phyloP scores from a whole-genome alignment of 2,888 invertebrate genomes.

The Pristionchus maxplancki region DNA sequence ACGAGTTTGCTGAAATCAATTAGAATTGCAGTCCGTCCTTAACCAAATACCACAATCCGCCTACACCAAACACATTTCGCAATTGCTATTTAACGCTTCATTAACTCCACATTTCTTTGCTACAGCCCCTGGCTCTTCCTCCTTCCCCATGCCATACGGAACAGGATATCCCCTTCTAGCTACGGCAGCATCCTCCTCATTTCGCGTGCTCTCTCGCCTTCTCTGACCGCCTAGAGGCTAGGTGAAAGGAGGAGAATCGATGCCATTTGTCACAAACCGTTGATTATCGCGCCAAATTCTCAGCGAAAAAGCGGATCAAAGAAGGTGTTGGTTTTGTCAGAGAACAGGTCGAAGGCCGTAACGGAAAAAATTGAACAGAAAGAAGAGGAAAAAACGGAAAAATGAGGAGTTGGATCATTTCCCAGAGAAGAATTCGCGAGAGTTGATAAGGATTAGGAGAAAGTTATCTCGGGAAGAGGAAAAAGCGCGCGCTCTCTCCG shows the following conservation, averaged over 20 bases:
- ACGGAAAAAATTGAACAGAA: no score
- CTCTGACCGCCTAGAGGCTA: no score
- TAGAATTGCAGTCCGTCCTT: no score
- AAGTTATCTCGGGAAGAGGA: not conserved
- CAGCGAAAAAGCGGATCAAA: not conserved
- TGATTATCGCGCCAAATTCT: not conserved
- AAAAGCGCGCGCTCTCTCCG: not conserved
- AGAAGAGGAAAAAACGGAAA: not conserved
- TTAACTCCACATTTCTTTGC: not conserved
- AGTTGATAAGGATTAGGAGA: constrained; percentile 39
- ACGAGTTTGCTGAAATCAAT: no score
- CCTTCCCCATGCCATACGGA: not conserved
- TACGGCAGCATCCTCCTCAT: not conserved
- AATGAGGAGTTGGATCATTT: not conserved
- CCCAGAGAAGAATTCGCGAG: not conserved
- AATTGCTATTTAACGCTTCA: not conserved
- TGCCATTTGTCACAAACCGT: not conserved
- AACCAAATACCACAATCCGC: no score
- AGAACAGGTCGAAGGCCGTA: no score
- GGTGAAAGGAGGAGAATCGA: not conserved
- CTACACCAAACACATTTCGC: not conserved
- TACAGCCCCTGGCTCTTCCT: not conserved
- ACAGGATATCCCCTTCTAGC: not conserved
- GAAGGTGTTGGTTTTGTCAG: not conserved
- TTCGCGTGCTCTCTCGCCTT: not conserved